A percentile compares a stretch with the other conserved stretches of the same genome.
Conservation (phyloP, 2,113 vertebrate genomes). For the Megaceryle torquata region DNA sequence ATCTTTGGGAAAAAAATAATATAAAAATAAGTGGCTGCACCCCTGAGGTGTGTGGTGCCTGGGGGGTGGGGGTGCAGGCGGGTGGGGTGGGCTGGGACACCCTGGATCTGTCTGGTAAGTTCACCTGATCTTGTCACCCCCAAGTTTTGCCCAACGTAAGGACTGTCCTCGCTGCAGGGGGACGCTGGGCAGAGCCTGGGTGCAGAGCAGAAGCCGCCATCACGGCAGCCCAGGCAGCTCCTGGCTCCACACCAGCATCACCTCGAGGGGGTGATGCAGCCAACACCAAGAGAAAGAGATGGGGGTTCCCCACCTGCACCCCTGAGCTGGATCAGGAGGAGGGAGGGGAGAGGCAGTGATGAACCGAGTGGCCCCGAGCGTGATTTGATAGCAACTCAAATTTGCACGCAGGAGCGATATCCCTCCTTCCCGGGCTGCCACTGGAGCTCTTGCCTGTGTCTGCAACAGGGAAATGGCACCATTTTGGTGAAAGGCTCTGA, state of each 20-base stretch:
- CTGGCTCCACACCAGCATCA: background rate
- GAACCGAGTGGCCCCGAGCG: accelerated
- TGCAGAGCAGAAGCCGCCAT: background rate
- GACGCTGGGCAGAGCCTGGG: background rate
- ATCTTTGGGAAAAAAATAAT: background rate
- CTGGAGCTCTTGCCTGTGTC: accelerated
- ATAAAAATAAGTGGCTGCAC: background rate
- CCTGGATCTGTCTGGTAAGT: accelerated
- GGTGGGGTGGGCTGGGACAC: background rate
- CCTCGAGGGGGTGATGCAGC: accelerated
- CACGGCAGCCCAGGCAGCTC: background rate
- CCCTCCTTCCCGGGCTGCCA: background rate
- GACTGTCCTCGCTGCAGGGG: background rate
- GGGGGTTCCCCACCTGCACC: background rate
- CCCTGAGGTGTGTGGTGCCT: accelerated
- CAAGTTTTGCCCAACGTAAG: accelerated
- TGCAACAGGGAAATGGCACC: accelerated
- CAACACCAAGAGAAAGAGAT: accelerated
- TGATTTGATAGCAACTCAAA: background rate
- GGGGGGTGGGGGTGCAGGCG: background rate
- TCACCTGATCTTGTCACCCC: accelerated
- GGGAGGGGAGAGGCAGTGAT: background rate
- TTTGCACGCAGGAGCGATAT: accelerated
- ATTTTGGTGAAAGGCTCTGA: background rate
- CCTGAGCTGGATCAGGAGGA: background rate